phyloP scores from a whole-genome alignment of 2,888 invertebrate species.

The Cryptophagus acutangulus region DNA sequence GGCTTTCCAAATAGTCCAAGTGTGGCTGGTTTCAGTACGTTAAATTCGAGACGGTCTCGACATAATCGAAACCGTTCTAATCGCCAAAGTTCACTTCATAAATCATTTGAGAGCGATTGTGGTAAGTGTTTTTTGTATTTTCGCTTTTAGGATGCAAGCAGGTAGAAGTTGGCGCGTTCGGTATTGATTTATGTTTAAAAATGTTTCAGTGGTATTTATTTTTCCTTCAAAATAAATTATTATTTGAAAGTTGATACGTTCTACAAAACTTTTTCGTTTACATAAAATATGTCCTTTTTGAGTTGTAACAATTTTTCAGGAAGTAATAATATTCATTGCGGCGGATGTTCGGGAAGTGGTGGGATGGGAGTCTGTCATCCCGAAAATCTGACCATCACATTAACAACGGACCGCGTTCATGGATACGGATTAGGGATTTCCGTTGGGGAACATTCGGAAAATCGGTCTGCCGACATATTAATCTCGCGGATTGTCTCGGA shows the following conservation, averaged over 20 bases:
- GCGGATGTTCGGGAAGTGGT: slow-evolving; percentile 28
- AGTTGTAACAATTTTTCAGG: slow-evolving; percentile 25
- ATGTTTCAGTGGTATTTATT: background rate
- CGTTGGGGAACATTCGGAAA: slow-evolving; percentile 46
- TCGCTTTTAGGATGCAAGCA: no score
- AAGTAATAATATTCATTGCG: slow-evolving; percentile 32
- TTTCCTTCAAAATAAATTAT: no score
- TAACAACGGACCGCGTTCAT: slow-evolving; percentile 50
- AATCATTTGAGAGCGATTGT: slow-evolving; percentile 39
- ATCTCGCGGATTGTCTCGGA: slow-evolving; percentile 52
- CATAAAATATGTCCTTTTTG: background rate
- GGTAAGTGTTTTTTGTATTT: slow-evolving; percentile 32
- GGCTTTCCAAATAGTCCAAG: slow-evolving; percentile 49
- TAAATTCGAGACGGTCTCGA: slow-evolving; percentile 52
- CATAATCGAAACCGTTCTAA: slow-evolving; percentile 43
- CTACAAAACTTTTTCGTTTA: background rate
- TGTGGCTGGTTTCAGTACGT: slow-evolving; percentile 53
- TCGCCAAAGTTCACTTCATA: slow-evolving; percentile 51
- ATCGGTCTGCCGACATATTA: slow-evolving; percentile 44
- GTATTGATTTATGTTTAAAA: background rate
- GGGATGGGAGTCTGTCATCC: slow-evolving; percentile 49
- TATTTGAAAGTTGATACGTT: no score
- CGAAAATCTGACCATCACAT: slow-evolving; percentile 52
- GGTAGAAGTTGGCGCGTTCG: no score
- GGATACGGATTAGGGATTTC: slow-evolving; percentile 53